Evolutionary conservation across 2,797 vertebrate species (phyloP), one percentile per base, ranked within the genome.

Genomic region (Poecilia velifera): DNA sequence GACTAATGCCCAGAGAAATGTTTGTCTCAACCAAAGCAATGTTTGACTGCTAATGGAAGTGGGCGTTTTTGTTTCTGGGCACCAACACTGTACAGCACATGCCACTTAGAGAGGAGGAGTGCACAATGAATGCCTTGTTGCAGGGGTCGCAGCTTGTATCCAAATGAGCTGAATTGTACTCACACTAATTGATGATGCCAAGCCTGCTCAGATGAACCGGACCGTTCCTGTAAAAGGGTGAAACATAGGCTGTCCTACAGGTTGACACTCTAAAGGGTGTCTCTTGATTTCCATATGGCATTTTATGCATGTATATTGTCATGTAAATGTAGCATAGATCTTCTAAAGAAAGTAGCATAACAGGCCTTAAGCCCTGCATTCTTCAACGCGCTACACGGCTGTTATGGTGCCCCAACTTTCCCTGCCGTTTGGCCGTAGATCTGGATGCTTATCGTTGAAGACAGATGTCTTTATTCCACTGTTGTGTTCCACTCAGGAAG

Each of bases 61-160:
- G 81, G 93, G 92, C 77, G 87, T 90, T 92, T 55, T 94, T 92
- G 91, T 94, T 93, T 92, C 89, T 81, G 87, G 86, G 81, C 90
- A 85, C 82, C 88, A 90, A 81, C 89, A 90, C 84, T 91, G 93
- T 93, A 91, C 93, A 74, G 89, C 82, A 88, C 91, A 87, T 90
- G 93, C 86, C 91, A 90, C 88, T 93, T 93, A 91, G 89, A 85
- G 88, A 92, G 91, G 94, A 86, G 86, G 88, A 89, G 87, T 79
- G 77, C 90, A 95, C 94, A 95, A 95, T 92, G 93, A 92, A 78
- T 3, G 89, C 92, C 94, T 94, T 95, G 95, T 94, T 86, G 91
- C 87, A 7, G 57, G 87, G 85, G 84, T 85, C 73, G 84, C 91
- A 89, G 92, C 90, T 89, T 94, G 93, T 92, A 89, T 91, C 91